Conservation (phyloP, 2,113 vertebrate genomes). For the human region DNA sequence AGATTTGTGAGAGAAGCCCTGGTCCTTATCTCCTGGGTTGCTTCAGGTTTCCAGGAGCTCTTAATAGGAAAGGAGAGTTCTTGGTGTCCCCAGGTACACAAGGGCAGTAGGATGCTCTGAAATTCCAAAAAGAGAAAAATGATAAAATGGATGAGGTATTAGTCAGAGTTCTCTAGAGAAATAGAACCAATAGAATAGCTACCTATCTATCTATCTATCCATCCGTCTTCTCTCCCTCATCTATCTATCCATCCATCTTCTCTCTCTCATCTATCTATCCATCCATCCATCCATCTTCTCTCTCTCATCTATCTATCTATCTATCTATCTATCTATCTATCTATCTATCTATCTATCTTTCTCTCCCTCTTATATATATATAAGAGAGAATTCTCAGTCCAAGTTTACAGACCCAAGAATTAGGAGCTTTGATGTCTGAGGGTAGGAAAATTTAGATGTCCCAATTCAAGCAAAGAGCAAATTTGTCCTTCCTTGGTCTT, state of each 20-base stretch:
- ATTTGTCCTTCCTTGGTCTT: not conserved
- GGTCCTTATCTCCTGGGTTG: not conserved
- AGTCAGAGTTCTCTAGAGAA: not conserved
- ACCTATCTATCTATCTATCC: not conserved
- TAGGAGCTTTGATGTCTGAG: not conserved
- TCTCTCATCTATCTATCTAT: no score
- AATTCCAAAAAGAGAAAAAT: not conserved
- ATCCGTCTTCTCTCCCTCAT: no score
- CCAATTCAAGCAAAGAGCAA: not conserved
- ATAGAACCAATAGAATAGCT: not conserved
- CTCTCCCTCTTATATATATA: not conserved
- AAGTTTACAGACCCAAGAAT: not conserved
- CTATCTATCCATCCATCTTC: no score
- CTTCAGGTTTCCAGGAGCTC: not conserved
- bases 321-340: no score
- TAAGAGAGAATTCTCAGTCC: not conserved
- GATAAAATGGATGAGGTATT: not conserved
- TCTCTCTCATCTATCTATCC: no score
- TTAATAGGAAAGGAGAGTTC: not conserved
- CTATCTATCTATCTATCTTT: no score
- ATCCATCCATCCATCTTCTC: no score
- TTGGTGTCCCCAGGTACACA: not conserved
- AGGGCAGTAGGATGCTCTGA: not conserved
- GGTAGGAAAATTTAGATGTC: not conserved
- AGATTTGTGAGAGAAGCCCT: not conserved